phyloP scores from a whole-genome alignment of 2,113 vertebrate genomes.

The Pica pica region DNA sequence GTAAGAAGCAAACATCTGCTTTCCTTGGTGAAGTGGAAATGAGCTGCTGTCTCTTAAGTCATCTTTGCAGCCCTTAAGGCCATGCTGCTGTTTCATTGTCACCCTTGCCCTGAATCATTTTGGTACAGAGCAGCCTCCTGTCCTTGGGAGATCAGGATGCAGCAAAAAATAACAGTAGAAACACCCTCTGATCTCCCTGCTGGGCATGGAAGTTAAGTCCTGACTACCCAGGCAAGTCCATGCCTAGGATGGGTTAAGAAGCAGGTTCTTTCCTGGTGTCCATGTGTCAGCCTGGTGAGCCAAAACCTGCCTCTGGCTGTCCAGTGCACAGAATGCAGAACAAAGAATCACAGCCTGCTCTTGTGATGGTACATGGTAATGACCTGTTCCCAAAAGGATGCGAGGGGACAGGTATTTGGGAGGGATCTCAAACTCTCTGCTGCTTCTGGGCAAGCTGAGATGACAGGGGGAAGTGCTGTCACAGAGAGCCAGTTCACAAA shows the following conservation, averaged over 20 bases:
- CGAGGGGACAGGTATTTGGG: not conserved
- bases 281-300: not conserved
- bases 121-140: not conserved
- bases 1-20: not conserved
- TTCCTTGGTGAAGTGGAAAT: not conserved
- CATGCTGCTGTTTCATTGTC: not conserved
- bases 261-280: not conserved
- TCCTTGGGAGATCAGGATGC: not conserved
- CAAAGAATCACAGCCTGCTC: not conserved
- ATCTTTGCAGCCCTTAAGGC: not conserved
- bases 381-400: not conserved
- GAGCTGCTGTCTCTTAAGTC: not conserved
- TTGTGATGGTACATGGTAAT: not conserved
- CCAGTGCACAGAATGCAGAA: not conserved
- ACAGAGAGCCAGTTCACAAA: not conserved
- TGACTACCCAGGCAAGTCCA: accelerated
- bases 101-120: not conserved
- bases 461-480: not conserved
- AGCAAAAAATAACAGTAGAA: not conserved
- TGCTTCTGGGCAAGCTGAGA: not conserved
- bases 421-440: not conserved
- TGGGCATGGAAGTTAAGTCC: not conserved
- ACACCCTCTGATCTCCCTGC: not conserved
- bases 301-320: not conserved
- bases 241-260: not conserved